phyloP scores from a whole-genome alignment of 2,888 invertebrate genomes.

The Megamerina dolium region DNA sequence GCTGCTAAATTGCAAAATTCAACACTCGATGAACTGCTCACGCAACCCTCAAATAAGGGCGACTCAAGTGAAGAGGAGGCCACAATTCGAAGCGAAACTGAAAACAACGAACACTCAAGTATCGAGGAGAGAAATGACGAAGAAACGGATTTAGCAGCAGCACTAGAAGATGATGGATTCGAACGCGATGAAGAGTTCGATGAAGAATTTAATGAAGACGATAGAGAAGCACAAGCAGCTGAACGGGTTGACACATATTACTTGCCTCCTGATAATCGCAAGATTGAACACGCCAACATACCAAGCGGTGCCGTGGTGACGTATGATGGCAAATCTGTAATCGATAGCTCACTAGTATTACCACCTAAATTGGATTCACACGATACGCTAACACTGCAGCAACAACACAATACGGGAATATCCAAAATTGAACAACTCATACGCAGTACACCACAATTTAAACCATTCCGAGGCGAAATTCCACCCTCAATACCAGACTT shows the following conservation, averaged over 20 bases:
- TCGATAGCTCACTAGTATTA: slow-evolving; percentile 58
- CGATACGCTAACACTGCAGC: slow-evolving; percentile 18
- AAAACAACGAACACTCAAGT: not conserved
- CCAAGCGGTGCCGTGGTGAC: slow-evolving; percentile 61
- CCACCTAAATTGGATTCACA: slow-evolving; percentile 38
- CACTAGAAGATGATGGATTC: slow-evolving; percentile 15
- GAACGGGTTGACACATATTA: slow-evolving; percentile 68
- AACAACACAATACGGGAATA: slow-evolving; percentile 38
- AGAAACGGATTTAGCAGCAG: not conserved
- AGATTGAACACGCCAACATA: slow-evolving; percentile 33
- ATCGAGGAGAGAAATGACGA: not conserved
- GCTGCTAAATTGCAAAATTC: slow-evolving; percentile 46
- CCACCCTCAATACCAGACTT: slow-evolving; percentile 56
- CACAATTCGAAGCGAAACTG: not conserved
- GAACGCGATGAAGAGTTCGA: slow-evolving; percentile 16
- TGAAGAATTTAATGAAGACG: slow-evolving; percentile 37
- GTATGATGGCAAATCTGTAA: slow-evolving; percentile 70
- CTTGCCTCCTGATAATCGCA: slow-evolving; percentile 61
- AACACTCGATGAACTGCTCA: slow-evolving; percentile 32
- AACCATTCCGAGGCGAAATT: slow-evolving; percentile 67
- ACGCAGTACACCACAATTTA: slow-evolving; percentile 64
- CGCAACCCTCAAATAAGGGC: not conserved
- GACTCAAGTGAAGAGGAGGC: slow-evolving; percentile 41
- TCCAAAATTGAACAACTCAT: slow-evolving; percentile 58
- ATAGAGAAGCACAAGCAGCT: slow-evolving; percentile 57